Evolutionary conservation across 1,140 invertebrate species (phyloP).

Genomic region (Dufourea novaeangliae): DNA sequence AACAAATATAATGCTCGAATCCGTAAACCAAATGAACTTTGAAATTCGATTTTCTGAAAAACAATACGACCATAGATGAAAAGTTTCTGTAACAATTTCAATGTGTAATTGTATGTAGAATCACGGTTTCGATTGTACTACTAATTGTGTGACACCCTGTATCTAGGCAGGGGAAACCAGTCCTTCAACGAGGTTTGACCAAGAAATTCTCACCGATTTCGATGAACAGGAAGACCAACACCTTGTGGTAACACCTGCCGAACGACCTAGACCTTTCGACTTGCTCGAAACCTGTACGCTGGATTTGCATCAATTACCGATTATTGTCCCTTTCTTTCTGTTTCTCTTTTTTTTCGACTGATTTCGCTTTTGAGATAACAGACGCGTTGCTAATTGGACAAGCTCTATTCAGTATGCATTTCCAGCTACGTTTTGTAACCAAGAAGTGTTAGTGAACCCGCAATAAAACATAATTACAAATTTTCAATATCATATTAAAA

Average conservation of each 20-base stretch:
- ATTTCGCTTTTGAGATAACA: background rate
- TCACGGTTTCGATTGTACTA: background rate
- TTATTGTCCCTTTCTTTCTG: slow-evolving; percentile 40
- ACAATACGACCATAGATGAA: no score
- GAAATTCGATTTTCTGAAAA: no score
- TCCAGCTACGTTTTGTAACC: background rate
- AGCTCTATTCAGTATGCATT: background rate
- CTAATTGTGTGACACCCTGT: background rate
- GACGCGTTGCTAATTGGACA: background rate
- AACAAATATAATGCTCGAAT: no score
- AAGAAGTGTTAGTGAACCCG: background rate
- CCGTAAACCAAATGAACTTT: no score
- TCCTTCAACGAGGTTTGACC: slow-evolving; percentile 62
- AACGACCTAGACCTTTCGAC: slow-evolving; percentile 77
- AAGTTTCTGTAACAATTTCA: no score
- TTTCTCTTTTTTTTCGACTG: slow-evolving; percentile 38
- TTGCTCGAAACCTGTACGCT: slow-evolving; percentile 49
- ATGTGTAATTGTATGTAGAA: background rate
- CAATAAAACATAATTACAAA: background rate
- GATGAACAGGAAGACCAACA: slow-evolving; percentile 56
- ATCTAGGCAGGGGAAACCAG: background rate
- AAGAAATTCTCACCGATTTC: slow-evolving; percentile 68
- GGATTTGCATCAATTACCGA: slow-evolving; percentile 68
- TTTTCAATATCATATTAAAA: background rate
- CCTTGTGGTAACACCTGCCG: slow-evolving; percentile 7